These are phyloP conservation scores for Drosophila quasianomalipes DNA, from an alignment of 2,888 invertebrate genomes.

Conservation along the genomic window DNA sequence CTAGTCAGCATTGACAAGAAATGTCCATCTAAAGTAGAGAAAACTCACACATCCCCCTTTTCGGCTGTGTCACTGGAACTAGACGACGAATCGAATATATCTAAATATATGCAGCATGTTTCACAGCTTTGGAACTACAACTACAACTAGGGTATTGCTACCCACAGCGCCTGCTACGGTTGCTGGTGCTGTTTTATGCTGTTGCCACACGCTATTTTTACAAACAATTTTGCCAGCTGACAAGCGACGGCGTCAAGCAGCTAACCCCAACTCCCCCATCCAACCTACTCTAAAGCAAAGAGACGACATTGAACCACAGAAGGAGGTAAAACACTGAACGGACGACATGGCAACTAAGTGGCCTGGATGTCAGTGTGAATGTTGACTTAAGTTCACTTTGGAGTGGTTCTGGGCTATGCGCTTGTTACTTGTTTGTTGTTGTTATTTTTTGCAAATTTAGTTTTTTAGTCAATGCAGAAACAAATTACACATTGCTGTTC, in stretches of 20 bases:
- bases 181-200: slow-evolving; percentile 59
- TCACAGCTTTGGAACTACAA: slow-evolving; percentile 51
- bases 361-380: slow-evolving; percentile 60
- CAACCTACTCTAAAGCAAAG: not conserved
- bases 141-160: slow-evolving; percentile 34
- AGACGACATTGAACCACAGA: slow-evolving; percentile 66
- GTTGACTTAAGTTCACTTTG: slow-evolving; percentile 44
- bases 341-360: slow-evolving; percentile 75
- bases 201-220: slow-evolving; percentile 77
- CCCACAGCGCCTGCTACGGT: slow-evolving; percentile 13
- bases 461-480: slow-evolving; percentile 35
- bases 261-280: slow-evolving; percentile 7
- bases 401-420: slow-evolving; percentile 38
- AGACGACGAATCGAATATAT: slow-evolving; percentile 63
- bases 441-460: slow-evolving; percentile 20
- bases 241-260: slow-evolving; percentile 67
- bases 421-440: slow-evolving; percentile 52
- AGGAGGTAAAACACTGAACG: slow-evolving; percentile 35
- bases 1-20: slow-evolving; percentile 39
- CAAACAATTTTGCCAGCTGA: slow-evolving; percentile 78
- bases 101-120: slow-evolving; percentile 75
- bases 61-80: slow-evolving; percentile 47
- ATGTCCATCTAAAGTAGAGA: slow-evolving; percentile 33
- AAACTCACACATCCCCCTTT: slow-evolving; percentile 29
- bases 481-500: slow-evolving; percentile 47